These are phyloP conservation scores for Trissolcus japonicus DNA, from an alignment of 2,888 invertebrate genomes.

Conservation along the genomic window DNA sequence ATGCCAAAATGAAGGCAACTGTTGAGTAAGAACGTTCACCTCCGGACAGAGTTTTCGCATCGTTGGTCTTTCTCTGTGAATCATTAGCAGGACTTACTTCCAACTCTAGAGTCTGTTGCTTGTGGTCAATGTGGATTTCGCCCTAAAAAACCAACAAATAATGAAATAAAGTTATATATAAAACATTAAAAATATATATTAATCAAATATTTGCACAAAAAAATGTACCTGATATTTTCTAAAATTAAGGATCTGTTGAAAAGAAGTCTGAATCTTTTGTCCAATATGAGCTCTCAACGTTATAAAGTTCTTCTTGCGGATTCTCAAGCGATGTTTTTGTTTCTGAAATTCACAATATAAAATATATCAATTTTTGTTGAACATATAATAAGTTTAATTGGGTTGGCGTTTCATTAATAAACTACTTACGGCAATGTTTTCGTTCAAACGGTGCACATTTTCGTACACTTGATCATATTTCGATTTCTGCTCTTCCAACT, in stretches of 20 bases:
- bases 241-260: conserved; percentile 78
- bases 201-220: background rate
- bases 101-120: conserved; percentile 76
- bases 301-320: conserved; percentile 71
- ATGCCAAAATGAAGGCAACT: conserved; percentile 92
- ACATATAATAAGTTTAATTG: too few species aligned
- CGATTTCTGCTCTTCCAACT: conserved; percentile 69
- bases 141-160: conserved; percentile 69
- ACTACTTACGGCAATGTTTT: conserved; percentile 63
- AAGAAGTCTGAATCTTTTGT: conserved; percentile 75
- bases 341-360: conserved; percentile 59
- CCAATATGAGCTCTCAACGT: conserved; percentile 74
- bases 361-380: background rate
- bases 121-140: conserved; percentile 78
- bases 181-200: background rate
- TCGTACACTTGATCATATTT: conserved; percentile 68
- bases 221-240: conserved; percentile 79
- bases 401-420: background rate
- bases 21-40: conserved; percentile 98
- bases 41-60: conserved; percentile 88
- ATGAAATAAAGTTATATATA: background rate
- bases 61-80: conserved; percentile 70
- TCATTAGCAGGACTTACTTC: conserved; percentile 79
- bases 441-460: conserved; percentile 56
- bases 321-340: conserved; percentile 65